Conservation (phyloP, 2,797 vertebrate genomes). For the Syndactyla subalaris region DNA sequence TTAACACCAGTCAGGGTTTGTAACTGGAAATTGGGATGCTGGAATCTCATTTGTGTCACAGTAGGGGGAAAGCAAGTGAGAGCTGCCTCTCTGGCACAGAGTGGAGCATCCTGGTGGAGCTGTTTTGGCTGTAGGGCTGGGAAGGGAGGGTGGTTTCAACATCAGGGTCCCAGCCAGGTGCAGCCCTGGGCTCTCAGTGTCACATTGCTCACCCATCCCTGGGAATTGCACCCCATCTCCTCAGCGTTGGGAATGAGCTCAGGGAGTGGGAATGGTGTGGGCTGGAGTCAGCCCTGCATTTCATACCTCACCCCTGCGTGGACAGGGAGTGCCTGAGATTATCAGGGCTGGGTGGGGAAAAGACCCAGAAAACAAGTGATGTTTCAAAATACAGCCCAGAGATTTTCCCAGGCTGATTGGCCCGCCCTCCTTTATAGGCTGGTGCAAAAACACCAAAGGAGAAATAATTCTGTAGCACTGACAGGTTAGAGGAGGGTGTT, state of each 20-base stretch:
- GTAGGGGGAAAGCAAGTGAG: background rate
- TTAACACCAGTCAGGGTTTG: background rate
- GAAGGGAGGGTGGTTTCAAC: background rate
- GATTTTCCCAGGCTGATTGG: conserved; percentile 47
- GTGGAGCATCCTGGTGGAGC: background rate
- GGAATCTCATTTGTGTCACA: conserved; percentile 18
- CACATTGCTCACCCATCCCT: accelerated
- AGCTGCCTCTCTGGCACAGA: background rate
- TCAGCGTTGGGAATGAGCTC: accelerated
- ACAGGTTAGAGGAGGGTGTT: background rate
- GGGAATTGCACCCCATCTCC: background rate
- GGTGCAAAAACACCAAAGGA: background rate
- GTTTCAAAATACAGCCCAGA: background rate
- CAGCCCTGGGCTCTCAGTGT: background rate
- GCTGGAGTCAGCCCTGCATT: background rate
- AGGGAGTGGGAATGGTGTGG: conserved; percentile 1
- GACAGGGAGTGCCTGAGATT: background rate
- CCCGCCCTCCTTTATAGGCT: accelerated
- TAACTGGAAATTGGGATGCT: conserved; percentile 7
- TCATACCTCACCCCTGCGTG: background rate
- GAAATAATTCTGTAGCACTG: accelerated
- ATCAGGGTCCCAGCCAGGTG: background rate
- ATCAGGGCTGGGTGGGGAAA: background rate
- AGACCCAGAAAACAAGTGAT: background rate
- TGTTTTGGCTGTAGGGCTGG: background rate